phyloP scores from a whole-genome alignment of 2,888 invertebrate genomes.

The Sinhomidia bicolor region DNA sequence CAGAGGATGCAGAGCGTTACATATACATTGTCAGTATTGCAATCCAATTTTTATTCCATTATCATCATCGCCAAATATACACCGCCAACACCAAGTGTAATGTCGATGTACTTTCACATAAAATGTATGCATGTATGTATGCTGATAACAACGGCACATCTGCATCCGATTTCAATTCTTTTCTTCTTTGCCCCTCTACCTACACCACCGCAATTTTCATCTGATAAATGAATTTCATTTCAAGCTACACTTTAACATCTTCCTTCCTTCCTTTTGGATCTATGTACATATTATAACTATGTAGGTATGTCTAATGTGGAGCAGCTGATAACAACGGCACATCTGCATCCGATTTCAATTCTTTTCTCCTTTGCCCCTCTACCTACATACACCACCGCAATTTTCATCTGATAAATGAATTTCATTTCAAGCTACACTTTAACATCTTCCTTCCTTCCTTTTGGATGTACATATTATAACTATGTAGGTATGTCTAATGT shows the following conservation, averaged over 20 bases:
- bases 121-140: conserved; percentile 31
- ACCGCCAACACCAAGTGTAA: too few species aligned
- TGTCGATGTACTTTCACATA: conserved; percentile 8
- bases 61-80: conserved; percentile 5
- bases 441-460: neutral
- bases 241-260: neutral
- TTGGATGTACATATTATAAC: too few species aligned
- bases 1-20: neutral
- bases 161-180: conserved; percentile 7
- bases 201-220: neutral
- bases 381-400: neutral
- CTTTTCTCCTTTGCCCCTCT: neutral
- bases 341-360: neutral
- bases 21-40: neutral
- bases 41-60: conserved; percentile 42
- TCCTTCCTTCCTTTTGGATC: neutral
- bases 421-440: neutral
- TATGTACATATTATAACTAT: too few species aligned
- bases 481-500: too few species aligned
- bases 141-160: conserved; percentile 9
- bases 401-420: neutral
- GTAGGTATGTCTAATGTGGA: too few species aligned
- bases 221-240: too few species aligned
- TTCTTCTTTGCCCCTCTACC: neutral
- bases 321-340: too few species aligned